Percentiles rank a stretch among this genome's conserved stretches.
Conservation (phyloP, 2,797 vertebrate genomes). For the Trematomus bernacchii region DNA sequence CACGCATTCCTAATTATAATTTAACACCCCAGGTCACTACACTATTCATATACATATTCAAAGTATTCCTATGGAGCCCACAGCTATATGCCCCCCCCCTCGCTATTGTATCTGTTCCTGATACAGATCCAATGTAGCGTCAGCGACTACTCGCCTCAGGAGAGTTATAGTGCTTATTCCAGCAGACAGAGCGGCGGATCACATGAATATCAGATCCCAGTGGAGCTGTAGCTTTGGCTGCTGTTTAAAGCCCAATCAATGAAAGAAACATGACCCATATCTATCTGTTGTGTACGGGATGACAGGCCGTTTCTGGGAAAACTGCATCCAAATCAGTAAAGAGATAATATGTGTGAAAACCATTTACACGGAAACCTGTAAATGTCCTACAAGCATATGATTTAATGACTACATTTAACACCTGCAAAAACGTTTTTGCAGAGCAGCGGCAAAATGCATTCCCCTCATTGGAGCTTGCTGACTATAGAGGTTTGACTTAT, state of each 20-base stretch:
- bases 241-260: slow-evolving; percentile 81
- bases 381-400: slow-evolving; percentile 52
- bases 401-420: slow-evolving; percentile 65
- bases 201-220: slow-evolving; percentile 76
- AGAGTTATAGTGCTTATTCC: slow-evolving; percentile 74
- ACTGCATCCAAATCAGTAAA: slow-evolving; percentile 47
- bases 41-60: slow-evolving; percentile 60
- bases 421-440: slow-evolving; percentile 64
- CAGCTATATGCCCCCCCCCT: slow-evolving; percentile 28
- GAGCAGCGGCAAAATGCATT: slow-evolving; percentile 47
- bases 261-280: slow-evolving; percentile 77
- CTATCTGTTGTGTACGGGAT: slow-evolving; percentile 60
- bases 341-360: slow-evolving; percentile 19
- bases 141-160: slow-evolving; percentile 66
- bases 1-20: slow-evolving; percentile 38
- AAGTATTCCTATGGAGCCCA: slow-evolving; percentile 49
- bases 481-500: slow-evolving; percentile 75
- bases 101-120: slow-evolving; percentile 52
- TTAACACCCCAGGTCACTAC: slow-evolving; percentile 38
- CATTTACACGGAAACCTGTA: slow-evolving; percentile 31
- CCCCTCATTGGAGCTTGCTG: slow-evolving; percentile 71
- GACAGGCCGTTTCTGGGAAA: slow-evolving; percentile 75
- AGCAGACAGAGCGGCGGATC: slow-evolving; percentile 74
- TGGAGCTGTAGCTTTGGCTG: slow-evolving; percentile 78
- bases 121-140: slow-evolving; percentile 69